Conservation (phyloP, 2,888 invertebrate genomes). For the Epiblema foenella region DNA sequence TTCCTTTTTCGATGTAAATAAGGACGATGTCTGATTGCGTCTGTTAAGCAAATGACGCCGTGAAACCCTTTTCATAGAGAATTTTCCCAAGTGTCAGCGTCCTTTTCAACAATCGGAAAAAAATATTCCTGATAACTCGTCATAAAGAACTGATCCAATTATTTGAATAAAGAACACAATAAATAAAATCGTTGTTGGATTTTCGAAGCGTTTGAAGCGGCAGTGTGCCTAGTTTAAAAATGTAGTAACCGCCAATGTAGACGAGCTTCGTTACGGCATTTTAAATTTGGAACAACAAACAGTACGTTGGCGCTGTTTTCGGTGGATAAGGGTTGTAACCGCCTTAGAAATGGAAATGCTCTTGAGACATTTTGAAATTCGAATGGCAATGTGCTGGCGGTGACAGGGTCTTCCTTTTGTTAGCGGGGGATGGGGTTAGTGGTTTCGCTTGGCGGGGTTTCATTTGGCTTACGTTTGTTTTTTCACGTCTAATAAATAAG, state of each 20-base stretch:
- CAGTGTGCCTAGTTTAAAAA: neutral
- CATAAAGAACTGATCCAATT: constrained; percentile 22
- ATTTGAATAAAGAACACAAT: constrained; percentile 35
- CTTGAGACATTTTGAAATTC: neutral
- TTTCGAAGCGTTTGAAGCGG: constrained; percentile 27
- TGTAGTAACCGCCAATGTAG: neutral
- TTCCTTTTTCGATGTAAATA: no score
- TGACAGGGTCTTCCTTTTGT: constrained; percentile 17
- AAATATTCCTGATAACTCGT: neutral
- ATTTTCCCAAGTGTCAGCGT: neutral
- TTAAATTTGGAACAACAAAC: neutral
- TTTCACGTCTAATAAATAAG: constrained; percentile 22
- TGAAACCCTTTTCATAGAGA: no score
- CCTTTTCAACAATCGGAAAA: neutral
- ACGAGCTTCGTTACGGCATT: neutral
- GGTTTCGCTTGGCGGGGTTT: constrained; percentile 16
- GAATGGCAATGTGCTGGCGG: neutral
- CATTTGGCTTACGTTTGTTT: constrained; percentile 12
- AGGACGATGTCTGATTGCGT: no score
- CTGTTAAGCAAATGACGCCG: no score
- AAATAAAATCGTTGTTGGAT: constrained; percentile 28
- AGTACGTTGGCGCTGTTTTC: neutral
- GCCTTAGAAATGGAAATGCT: neutral
- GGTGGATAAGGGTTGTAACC: no score
- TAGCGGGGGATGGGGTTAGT: constrained; percentile 17